Conservation (phyloP, 2,113 vertebrate species). For the Vulpes ferrilata region DNA sequence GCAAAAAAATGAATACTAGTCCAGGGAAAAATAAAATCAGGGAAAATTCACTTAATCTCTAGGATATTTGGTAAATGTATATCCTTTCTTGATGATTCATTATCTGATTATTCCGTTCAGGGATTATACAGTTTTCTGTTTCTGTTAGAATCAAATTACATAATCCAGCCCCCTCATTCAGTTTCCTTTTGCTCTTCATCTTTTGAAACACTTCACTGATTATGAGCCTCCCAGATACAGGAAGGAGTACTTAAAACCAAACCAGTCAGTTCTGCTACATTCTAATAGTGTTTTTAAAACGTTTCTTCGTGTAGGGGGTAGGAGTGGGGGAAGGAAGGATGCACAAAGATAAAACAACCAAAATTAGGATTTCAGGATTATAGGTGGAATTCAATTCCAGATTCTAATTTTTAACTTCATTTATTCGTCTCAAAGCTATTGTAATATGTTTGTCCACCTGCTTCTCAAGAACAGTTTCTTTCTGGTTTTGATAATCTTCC, state of each 20-base stretch:
- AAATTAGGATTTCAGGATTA: not conserved
- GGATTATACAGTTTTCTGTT: conserved; percentile 42
- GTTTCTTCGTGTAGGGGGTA: not conserved
- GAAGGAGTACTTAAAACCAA: conserved; percentile 61
- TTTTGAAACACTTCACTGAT: conserved; percentile 56
- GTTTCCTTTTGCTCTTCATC: conserved; percentile 48
- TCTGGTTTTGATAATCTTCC: conserved; percentile 57
- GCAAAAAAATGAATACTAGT: not conserved
- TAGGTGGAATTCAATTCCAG: conserved; percentile 40
- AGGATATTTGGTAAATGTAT: conserved; percentile 35
- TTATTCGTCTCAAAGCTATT: not conserved
- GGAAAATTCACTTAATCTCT: conserved; percentile 36
- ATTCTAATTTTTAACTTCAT: conserved; percentile 21
- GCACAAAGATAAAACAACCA: not conserved
- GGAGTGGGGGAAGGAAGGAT: not conserved
- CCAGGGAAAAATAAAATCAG: conserved; percentile 43
- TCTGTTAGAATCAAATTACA: conserved; percentile 36
- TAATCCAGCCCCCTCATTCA: not conserved
- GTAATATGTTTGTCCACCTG: not conserved
- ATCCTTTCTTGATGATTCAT: conserved; percentile 29
- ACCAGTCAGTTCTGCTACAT: conserved; percentile 30
- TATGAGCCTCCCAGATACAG: not conserved
- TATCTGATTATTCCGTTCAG: conserved; percentile 52
- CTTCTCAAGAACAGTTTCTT: conserved; percentile 44
- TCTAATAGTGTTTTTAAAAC: conserved; percentile 42